Percentiles rank a stretch among this genome's conserved stretches.
These are phyloP conservation scores for Agrotis puta DNA, from an alignment of 2,888 invertebrate genomes.

Conservation along the genomic window DNA sequence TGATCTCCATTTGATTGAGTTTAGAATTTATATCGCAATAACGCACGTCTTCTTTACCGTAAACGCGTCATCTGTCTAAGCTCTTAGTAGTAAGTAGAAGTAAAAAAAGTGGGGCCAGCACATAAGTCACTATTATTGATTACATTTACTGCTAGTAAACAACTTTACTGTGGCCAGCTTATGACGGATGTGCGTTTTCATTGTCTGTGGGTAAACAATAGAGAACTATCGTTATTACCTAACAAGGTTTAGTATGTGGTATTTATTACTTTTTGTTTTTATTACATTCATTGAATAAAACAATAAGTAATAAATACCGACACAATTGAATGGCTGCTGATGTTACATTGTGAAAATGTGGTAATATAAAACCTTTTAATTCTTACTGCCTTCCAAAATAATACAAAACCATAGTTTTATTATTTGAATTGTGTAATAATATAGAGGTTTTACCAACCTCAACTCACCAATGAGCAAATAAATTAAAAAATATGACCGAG, in stretches of 20 bases:
- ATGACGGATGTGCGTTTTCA: slow-evolving; percentile 76
- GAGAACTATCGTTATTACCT: background rate
- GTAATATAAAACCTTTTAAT: background rate
- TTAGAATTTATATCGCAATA: background rate
- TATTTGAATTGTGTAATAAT: background rate
- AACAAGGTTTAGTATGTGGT: background rate
- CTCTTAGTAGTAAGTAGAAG: slow-evolving; percentile 71
- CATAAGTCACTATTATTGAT: slow-evolving; percentile 88
- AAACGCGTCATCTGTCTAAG: slow-evolving; percentile 35
- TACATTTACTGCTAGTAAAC: slow-evolving; percentile 88
- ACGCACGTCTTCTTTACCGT: slow-evolving; percentile 12
- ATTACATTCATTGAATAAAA: slow-evolving; percentile 5
- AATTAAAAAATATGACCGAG: background rate
- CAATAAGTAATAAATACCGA: no score
- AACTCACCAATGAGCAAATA: background rate
- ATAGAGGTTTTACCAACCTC: background rate
- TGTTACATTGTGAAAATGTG: background rate
- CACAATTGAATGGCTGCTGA: background rate
- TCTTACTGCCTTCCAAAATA: background rate
- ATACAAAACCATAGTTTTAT: background rate
- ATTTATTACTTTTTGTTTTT: background rate
- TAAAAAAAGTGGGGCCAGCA: slow-evolving; percentile 82
- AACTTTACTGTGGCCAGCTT: slow-evolving; percentile 81
- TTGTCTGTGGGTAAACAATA: slow-evolving; percentile 50
- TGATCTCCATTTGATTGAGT: slow-evolving; percentile 7